Evolutionary conservation across 2,113 vertebrate genomes (phyloP).

Genomic region (Rostratula benghalensis): DNA sequence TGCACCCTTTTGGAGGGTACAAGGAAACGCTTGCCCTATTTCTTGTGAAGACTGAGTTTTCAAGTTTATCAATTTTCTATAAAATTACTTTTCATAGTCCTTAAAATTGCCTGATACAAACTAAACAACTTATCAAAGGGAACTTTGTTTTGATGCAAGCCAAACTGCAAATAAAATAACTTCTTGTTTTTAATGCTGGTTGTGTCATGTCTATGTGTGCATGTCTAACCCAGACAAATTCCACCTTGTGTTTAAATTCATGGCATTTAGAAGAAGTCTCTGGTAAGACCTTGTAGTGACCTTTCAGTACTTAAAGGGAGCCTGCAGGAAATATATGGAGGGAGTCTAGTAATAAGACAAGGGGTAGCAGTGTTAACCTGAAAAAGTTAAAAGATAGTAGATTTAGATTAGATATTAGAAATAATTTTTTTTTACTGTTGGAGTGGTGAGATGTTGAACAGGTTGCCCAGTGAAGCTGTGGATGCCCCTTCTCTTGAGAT

Average conservation of each 20-base stretch:
- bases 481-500: fast-evolving
- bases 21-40: background rate
- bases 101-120: constrained; percentile 33
- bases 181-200: background rate
- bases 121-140: background rate
- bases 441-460: background rate
- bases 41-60: background rate
- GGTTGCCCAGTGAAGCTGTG: background rate
- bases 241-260: background rate
- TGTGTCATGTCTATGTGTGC: background rate
- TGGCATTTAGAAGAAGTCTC: background rate
- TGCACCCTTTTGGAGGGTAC: background rate
- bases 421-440: background rate
- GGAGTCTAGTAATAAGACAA: background rate
- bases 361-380: background rate
- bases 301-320: background rate
- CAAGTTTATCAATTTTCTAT: background rate
- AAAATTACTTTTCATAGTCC: background rate
- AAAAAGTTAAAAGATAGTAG: background rate
- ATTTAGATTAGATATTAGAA: background rate
- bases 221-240: background rate
- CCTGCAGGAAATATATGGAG: background rate
- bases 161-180: background rate
- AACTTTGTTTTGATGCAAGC: background rate
- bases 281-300: background rate